phyloP scores from a whole-genome alignment of 2,113 vertebrate genomes.

The Morone saxatilis region DNA sequence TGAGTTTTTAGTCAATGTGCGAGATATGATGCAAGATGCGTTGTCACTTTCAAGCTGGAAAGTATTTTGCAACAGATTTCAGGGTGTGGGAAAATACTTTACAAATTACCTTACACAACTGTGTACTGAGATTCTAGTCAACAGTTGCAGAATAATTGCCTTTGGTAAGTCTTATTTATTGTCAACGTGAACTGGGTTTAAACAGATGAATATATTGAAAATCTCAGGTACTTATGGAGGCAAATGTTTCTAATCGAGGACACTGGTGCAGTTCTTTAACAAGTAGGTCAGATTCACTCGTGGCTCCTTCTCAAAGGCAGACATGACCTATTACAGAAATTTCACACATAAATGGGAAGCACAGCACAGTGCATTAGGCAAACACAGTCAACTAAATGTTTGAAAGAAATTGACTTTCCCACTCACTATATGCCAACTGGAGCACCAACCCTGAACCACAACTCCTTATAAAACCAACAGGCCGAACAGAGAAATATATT shows the following conservation, averaged over 20 bases:
- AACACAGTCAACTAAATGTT: constrained; percentile 25
- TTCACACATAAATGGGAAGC: constrained; percentile 30
- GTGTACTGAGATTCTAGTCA: constrained; percentile 21
- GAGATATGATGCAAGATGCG: background rate
- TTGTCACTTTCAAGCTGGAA: constrained; percentile 17
- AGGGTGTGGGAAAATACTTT: constrained; percentile 59
- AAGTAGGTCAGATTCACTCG: constrained; percentile 18
- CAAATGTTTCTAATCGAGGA: background rate
- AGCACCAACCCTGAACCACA: background rate
- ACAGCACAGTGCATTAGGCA: background rate
- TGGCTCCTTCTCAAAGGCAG: constrained; percentile 1
- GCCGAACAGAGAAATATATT: background rate
- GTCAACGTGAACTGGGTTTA: background rate
- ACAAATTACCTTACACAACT: constrained; percentile 43
- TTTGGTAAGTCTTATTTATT: background rate
- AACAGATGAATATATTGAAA: background rate
- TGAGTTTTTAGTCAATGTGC: background rate
- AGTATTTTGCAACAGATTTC: constrained; percentile 41
- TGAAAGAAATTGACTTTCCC: constrained; percentile 11
- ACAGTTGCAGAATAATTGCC: constrained; percentile 25
- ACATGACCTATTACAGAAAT: background rate
- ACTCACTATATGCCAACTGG: background rate
- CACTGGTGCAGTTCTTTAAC: background rate
- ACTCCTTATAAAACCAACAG: background rate
- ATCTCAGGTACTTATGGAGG: background rate